Base-by-base conservation (phyloP, 2,113 vertebrate species). In the Salvelinus alpinus region DNA sequence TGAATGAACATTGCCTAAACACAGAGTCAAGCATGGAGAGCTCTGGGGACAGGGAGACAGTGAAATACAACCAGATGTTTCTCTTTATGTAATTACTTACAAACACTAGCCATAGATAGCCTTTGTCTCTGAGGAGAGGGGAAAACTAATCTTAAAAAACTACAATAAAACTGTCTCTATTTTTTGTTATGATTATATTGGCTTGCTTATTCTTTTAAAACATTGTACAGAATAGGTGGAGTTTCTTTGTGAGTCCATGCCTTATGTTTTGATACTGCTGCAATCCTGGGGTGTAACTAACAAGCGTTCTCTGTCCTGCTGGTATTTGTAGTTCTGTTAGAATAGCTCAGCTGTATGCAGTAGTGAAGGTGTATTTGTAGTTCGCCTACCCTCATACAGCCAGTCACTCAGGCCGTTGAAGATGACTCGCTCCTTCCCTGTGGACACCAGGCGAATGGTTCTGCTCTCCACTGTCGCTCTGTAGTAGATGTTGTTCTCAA, bases 401-500 rank as follows among this genome's bases (percentile, higher is more conserved):
- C 98, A 99, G 94, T 99, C 98, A 16, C 95, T 94, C 64, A 99
- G 95, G 70, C 98, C 98, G 2, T 99, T 99, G 90, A 96, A 98
- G 86, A 99, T 88, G 67, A 97, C 94, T 12, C 94, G 94, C 78
- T 97, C 97, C 86, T 96, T 96, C 64, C 98, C 98, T 0, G 95
- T 96, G 54, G 97, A 96, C 47, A 99, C 96, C 90, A 99, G 93
- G 11, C 97, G 97, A 85, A 99, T 96, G 1, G 96, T 91, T 85
- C 95, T 92, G 82, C 94, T 96, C 54, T 94, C 94, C 16, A 98
- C 92, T 1, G 95, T 95, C 0, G 95, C 86, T 71, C 95, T 95
- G 92, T 99, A 99, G 93, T 97, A 99, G 90, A 99, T 98, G 90
- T 99, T 99, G 92, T 99, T 99, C 89, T 99, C 97, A 87, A 99